phyloP scores from a whole-genome alignment of 2,113 vertebrate species.

The Cyprinodon brontotheroides region DNA sequence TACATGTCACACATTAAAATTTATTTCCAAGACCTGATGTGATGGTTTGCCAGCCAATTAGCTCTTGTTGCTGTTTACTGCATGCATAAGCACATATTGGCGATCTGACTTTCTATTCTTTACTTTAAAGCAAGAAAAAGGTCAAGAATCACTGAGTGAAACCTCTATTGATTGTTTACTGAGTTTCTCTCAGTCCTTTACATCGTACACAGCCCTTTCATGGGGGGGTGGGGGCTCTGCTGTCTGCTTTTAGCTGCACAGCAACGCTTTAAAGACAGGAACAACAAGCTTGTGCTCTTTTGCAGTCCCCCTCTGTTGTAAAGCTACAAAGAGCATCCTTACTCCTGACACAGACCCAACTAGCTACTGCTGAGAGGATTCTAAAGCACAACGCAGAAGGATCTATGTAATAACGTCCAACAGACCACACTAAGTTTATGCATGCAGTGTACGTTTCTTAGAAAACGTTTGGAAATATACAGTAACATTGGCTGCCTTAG shows the following conservation, averaged over 20 bases:
- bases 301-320: slow-evolving; percentile 2
- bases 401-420: background rate
- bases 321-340: slow-evolving; percentile 20
- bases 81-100: background rate
- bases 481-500: no score
- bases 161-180: slow-evolving; percentile 14
- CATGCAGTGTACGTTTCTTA: no score
- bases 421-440: no score
- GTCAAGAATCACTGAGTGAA: slow-evolving; percentile 1
- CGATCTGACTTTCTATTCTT: background rate
- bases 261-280: slow-evolving; percentile 33
- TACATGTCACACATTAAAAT: background rate
- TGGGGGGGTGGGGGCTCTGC: slow-evolving; percentile 16
- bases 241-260: slow-evolving; percentile 36
- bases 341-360: slow-evolving; percentile 13
- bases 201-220: slow-evolving; percentile 4
- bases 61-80: background rate
- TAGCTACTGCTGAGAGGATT: slow-evolving; percentile 5
- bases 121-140: slow-evolving; percentile 5
- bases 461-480: no score
- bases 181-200: background rate
- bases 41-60: background rate
- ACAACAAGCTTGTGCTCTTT: slow-evolving; percentile 27
- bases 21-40: background rate
- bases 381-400: slow-evolving; percentile 2